Evolutionary conservation across 2,113 vertebrate species (phyloP).

Genomic region (Euleptes europaea): DNA sequence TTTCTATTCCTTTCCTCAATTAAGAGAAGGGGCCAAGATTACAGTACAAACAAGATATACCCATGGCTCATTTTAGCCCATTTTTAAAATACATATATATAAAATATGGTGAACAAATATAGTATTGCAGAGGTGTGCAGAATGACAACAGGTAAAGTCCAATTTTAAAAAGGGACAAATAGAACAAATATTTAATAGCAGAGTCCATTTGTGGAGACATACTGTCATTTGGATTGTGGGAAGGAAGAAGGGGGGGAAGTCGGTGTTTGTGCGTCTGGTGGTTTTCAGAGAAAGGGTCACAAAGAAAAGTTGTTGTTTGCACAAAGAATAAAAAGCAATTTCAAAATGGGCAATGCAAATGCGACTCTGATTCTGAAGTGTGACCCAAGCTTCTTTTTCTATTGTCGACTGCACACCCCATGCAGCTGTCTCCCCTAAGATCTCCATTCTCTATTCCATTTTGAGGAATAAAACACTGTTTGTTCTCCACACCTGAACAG

Average conservation of each 20-base stretch:
- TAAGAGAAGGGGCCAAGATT: conserved; percentile 35
- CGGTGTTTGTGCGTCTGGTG: conserved; percentile 51
- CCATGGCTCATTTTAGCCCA: conserved; percentile 50
- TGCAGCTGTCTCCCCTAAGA: conserved; percentile 47
- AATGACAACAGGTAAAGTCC: conserved; percentile 60
- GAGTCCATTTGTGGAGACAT: conserved; percentile 49
- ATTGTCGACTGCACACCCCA: conserved; percentile 50
- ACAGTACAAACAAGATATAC: conserved; percentile 61
- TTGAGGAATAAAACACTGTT: conserved; percentile 44
- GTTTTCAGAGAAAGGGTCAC: conserved; percentile 10
- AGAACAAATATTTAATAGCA: conserved; percentile 28
- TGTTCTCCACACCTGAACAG: conserved; percentile 67
- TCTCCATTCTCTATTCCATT: conserved; percentile 43
- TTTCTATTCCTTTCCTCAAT: conserved; percentile 61
- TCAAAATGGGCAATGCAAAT: conserved; percentile 18
- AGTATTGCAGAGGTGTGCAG: conserved; percentile 67
- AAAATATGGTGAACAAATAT: conserved; percentile 63
- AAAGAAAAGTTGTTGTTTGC: conserved; percentile 40
- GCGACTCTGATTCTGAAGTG: conserved; percentile 17
- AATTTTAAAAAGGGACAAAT: conserved; percentile 20
- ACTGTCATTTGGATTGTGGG: conserved; percentile 43
- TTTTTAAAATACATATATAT: conserved; percentile 23
- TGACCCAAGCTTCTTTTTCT: conserved; percentile 43
- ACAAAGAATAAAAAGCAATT: conserved; percentile 7
- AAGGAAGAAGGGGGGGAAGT: conserved; percentile 16